phyloP scores from a whole-genome alignment of 2,888 invertebrate species.

The Sabatieria punctata region DNA sequence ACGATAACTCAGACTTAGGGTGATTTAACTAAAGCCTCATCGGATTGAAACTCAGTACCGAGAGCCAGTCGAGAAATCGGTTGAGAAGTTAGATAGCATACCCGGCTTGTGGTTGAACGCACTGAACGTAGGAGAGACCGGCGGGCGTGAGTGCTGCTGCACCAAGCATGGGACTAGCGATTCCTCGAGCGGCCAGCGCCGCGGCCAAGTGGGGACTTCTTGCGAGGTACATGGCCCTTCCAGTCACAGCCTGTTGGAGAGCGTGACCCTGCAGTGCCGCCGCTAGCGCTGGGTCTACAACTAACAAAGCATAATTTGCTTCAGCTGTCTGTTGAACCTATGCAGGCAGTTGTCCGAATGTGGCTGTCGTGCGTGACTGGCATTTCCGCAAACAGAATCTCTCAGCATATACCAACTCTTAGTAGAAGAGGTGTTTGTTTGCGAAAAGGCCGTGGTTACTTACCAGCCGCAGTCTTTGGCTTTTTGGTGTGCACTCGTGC shows the following conservation, averaged over 20 bases:
- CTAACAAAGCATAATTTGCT: neutral
- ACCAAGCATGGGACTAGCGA: neutral
- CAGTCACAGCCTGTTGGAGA: constrained; percentile 11
- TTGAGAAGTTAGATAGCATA: no score
- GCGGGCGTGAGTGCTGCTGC: neutral
- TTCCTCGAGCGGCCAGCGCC: constrained; percentile 1
- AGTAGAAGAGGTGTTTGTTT: neutral
- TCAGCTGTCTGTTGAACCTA: no score
- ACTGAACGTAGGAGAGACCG: neutral
- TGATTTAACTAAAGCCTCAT: no score
- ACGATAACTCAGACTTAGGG: no score
- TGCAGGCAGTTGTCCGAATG: no score
- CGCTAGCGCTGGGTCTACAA: constrained; percentile 9
- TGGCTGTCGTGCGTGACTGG: no score
- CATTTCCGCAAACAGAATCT: no score
- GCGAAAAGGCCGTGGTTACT: neutral
- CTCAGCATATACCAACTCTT: no score
- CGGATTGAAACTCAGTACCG: no score
- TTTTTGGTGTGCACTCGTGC: constrained; percentile 99
- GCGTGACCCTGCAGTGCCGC: constrained; percentile 14
- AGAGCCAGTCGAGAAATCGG: no score
- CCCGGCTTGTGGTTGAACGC: neutral
- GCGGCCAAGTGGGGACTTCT: constrained; percentile 1
- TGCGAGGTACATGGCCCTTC: constrained; percentile 1
- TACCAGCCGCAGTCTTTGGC: constrained; percentile 38